Evolutionary conservation across 2,113 vertebrate genomes (phyloP), one percentile per base, ranked within the genome.

Genomic region (Arothron firmamentum): DNA sequence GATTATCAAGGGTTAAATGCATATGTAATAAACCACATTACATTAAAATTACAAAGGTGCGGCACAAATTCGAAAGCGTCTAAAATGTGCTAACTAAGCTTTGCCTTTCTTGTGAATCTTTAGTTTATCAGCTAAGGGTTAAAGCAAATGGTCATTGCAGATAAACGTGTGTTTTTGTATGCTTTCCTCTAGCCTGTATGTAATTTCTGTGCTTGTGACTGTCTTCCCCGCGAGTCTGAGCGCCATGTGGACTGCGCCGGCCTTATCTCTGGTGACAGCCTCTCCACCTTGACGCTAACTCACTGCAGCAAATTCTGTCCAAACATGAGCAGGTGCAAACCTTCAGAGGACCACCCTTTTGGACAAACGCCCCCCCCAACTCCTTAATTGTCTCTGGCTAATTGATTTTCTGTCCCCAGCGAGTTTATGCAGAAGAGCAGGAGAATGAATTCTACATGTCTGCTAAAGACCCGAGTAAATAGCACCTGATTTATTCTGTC

Each of bases 281-380:
- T 56, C 48, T 9, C 21, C 49, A 43, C 20, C 21, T 16, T 59
- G 42, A 74, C 60, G 65, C 59, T 65, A 54, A 70, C 60, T 65
- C 57, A 56, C 64, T 19, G 20, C 65, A 75, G 68, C 72, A 67
- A 61, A 70, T 11, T 1, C 50, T 66, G 72, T 74, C 70, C 58
- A 74, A 55, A 74, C 56, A 72, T 38, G 56, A 21, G 50, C 2
- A 0, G n/a, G 16, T n/a, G 6, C 45, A 47, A 46, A 20, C 55
- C 34, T 42, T 5, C 20, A 31, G 45, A 21, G 14, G 60, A 58
- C 34, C 61, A 53, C 46, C 59, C 31, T 47, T 47, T 13, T 7
- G 50, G 52, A n/a, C 56, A 59, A 3, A 2, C 15, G 47, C 54
- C 31, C 34, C 34, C 34, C 3, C 12, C 10, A 11, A 11, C 34